Conservation (phyloP, 2,113 vertebrate species). For the Axis porcinus region DNA sequence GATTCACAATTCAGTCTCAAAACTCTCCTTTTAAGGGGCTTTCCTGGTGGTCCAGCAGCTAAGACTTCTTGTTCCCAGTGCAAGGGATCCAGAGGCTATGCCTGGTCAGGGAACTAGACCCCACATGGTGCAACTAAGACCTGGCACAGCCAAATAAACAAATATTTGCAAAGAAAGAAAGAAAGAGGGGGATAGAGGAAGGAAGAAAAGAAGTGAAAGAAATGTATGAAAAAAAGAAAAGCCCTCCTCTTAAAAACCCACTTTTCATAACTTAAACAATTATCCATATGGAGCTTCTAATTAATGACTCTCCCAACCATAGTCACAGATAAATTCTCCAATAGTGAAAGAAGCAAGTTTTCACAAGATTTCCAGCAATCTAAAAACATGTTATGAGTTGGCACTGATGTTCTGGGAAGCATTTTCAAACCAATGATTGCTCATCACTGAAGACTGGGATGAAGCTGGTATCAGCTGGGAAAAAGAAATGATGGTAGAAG, state of each 20-base stretch:
- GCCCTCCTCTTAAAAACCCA: not conserved
- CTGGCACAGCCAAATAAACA: not conserved
- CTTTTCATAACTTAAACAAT: not conserved
- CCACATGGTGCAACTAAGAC: not conserved
- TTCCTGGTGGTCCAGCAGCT: not conserved
- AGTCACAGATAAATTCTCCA: not conserved
- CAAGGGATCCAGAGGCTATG: not conserved
- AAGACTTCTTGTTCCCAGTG: not conserved
- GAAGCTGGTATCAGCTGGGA: not conserved
- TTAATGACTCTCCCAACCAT: not conserved
- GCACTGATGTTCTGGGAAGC: not conserved
- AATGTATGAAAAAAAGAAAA: not conserved
- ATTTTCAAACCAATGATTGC: not conserved
- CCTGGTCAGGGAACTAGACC: not conserved
- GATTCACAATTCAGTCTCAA: not conserved
- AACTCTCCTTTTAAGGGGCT: not conserved
- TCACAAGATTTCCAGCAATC: not conserved
- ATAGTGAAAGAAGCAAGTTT: not conserved
- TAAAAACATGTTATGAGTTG: not conserved
- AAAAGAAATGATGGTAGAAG: not conserved
- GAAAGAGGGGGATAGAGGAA: not conserved
- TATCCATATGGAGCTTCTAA: not conserved
- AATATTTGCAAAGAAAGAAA: not conserved
- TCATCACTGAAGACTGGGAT: not conserved
- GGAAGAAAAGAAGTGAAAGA: not conserved